Evolutionary conservation across 2,888 invertebrate genomes (phyloP).

Genomic region (Cantharis lateralis): DNA sequence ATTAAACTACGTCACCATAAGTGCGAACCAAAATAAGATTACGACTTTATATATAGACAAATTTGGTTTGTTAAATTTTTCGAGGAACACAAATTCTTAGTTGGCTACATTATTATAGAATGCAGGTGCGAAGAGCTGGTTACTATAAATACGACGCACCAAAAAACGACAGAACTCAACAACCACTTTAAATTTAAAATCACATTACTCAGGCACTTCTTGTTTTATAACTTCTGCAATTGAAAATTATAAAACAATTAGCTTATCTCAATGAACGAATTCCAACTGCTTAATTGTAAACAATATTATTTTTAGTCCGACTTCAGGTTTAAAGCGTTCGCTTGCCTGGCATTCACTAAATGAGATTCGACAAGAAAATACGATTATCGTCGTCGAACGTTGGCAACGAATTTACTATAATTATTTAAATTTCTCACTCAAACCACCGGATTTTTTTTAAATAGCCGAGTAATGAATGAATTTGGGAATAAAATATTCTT

Average conservation of each 20-base stretch:
- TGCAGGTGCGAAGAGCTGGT: constrained; percentile 16
- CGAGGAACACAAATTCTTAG: constrained; percentile 17
- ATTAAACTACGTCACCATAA: constrained; percentile 17
- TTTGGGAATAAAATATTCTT: not conserved
- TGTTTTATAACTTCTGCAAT: not conserved
- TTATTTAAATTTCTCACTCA: not conserved
- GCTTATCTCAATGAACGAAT: not conserved
- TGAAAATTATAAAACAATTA: not conserved
- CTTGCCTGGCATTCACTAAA: constrained; percentile 20
- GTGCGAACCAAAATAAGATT: constrained; percentile 18
- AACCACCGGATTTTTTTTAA: not conserved
- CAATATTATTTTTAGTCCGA: constrained; percentile 1
- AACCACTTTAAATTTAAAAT: not conserved
- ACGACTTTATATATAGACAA: constrained; percentile 30
- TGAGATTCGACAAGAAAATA: constrained; percentile 15
- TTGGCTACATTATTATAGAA: constrained; percentile 23
- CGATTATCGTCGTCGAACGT: constrained; percentile 14
- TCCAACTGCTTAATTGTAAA: not conserved
- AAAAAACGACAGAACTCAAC: not conserved
- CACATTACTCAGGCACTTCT: not conserved
- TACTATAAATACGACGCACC: constrained; percentile 17
- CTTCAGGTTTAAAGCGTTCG: constrained; percentile 13
- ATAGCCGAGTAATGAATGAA: not conserved
- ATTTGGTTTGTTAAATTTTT: constrained; percentile 26
- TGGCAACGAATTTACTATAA: not conserved